Evolutionary conservation across 2,888 invertebrate species (phyloP), one percentile per base, ranked within the genome.

Genomic region (Cyaniris semiargus): DNA sequence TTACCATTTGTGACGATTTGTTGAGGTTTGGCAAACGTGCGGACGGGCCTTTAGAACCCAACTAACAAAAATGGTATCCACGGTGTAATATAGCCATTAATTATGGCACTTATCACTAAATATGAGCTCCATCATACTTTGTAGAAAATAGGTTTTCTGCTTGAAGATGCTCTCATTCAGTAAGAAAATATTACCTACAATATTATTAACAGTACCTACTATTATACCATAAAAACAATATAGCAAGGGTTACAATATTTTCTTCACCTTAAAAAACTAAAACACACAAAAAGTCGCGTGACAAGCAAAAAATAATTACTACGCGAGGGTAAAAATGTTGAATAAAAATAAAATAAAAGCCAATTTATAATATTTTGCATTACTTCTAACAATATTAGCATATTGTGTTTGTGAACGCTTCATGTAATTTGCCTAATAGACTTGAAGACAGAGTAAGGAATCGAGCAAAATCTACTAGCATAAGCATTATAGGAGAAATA

Each of bases 381-480:
- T 66, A 23, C 15, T 27, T 66, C 23, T 23, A 66, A 66, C 23
- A 66, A 27, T 27, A 27, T 23, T 66, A 66, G 60, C 27, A 66
- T 13, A 66, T 66, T 31, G 27, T 66, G 66, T 66, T 13, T 27
- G 27, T 66, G 27, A 66, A 66, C 15, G 66, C 27, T 27, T 66
- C 6, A 31, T 66, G 66, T 66, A 66, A 66, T 66, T 66, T 31
- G 66, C 66, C 66, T 66, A 66, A 66, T 66, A 66, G 31, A 66
- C 15, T 18, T 27, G 66, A 31, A 66, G 27, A 66, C 66, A 31
- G 6, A 66, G 27, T 15, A 66, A 66, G 66, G 27, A 66, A 66
- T 66, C 27, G 60, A 66, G 66, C 66, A 66, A 66, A 60, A 66
- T 66, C 66, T 66, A 66, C 66, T 66, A 66, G 66, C 66, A 7